Conservation (phyloP, 2,888 invertebrate genomes). For the Fragum fragum region DNA sequence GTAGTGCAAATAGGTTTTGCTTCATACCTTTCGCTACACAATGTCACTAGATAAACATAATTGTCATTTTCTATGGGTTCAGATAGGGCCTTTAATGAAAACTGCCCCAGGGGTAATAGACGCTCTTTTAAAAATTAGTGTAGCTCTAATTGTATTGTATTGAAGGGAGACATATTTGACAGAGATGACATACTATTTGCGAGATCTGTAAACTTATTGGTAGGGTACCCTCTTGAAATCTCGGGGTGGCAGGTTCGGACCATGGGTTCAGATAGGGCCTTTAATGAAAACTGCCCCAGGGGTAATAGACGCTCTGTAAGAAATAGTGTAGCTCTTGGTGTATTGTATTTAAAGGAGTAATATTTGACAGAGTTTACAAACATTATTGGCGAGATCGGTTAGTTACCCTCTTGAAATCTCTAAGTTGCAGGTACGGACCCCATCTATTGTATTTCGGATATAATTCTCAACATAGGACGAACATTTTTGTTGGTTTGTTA, state of each 20-base stretch:
- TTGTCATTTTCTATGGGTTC: background rate
- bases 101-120: conserved; percentile 2
- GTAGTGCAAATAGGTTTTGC: background rate
- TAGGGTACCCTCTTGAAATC: too few species aligned
- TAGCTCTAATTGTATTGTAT: background rate
- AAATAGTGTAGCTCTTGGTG: background rate
- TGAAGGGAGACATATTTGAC: too few species aligned
- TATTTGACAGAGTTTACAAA: too few species aligned
- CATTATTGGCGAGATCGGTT: too few species aligned
- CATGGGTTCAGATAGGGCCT: conserved; percentile 6
- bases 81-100: conserved; percentile 23
- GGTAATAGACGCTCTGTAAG: background rate
- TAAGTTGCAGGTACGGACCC: too few species aligned
- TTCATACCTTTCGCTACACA: background rate
- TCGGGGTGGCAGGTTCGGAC: too few species aligned
- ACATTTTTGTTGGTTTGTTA: too few species aligned
- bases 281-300: conserved; percentile 19
- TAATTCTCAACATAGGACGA: too few species aligned
- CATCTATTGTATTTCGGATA: too few species aligned
- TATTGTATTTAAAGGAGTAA: background rate
- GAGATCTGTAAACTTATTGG: too few species aligned
- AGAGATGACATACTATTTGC: too few species aligned
- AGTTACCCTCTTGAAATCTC: too few species aligned
- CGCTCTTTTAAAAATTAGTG: background rate
- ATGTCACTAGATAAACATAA: conserved; percentile 21